Evolutionary conservation across 1,140 invertebrate species (phyloP), one percentile per base, ranked within the genome.

Genomic region (Phenacoccus solenopsis): DNA sequence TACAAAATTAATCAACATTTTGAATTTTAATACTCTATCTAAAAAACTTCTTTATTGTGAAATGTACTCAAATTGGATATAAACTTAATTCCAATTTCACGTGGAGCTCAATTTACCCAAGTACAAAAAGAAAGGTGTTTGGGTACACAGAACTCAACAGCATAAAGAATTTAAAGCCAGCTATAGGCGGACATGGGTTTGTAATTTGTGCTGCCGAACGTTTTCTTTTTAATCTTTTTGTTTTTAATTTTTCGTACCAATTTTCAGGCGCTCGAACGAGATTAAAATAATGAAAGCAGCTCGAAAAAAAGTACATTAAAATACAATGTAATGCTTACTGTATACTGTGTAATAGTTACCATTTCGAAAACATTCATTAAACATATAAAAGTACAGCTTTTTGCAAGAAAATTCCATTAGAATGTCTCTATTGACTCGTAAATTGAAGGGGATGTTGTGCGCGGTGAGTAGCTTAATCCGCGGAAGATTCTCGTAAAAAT

Each of bases 361-460:
- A 64, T 64, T 64, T 64, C 3, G 59, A 64, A 64, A 64, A 64
- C 25, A 27, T 64, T 64, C 59, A 64, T 64, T 64, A 64, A 64
- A 64, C 21, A 64, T 27, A 64, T 64, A 64, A 64, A 27, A 64
- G 25, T 64, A 64, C 59, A 64, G 22, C 59, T 27, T 25, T 64
- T 64, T 64, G 25, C 59, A 27, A 64, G 59, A 64, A 64, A 64
- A 25, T 27, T 64, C 59, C 59, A 64, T 64, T 64, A 25, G 59
- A 64, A 64, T 64, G 25, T 64, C 59, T 64, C 59, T 27, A 64
- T 64, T 64, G 59, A 64, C 21, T 27, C 25, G 59, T 64, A 27
- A 64, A 27, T 64, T 64, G 59, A 64, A 64, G 25, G 38, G 20
- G 13, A 49, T 49, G 20, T n/a, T n/a, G 38, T 16, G 38, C 38